Base-by-base conservation (phyloP, 2,888 invertebrate species). In the Polyploca ridens region DNA sequence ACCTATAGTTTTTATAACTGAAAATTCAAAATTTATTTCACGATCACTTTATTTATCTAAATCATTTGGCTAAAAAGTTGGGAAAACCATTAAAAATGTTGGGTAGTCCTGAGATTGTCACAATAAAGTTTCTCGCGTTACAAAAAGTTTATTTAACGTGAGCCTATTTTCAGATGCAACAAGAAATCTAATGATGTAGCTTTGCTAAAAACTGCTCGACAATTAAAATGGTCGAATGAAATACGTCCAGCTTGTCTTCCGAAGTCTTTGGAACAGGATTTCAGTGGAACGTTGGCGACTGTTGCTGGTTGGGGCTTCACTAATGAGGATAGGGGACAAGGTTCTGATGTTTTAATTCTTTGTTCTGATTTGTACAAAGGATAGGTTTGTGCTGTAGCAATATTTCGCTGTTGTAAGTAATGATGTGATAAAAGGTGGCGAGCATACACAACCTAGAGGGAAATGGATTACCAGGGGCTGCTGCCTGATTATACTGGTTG, bases 301-400 rank as follows among this genome's bases (percentile, higher is more conserved):
- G 97, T 97, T 0, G 97, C 97, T 33, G 98, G 98, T 7, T 98
- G 98, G 98, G 98, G 98, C 0, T 97, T 97, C 95, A 96, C 97
- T 0, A 93, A 96, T 71, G 98, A 98, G 86, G 95, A 97, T 78
- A 95, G 95, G 71, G 94, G 94, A 41, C 94, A 95, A 87, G 96
- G 97, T 95, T 82, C 82, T 83, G 58, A 7, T 27, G 19, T 44
- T 62, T 13, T 62, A 27, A 44, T 41, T 44, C 13, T 5, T 27
- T 13, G 6, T 33, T 10, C 5, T 41, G 19, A 8, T 33, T 49
- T 10, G n/a, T n/a, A 1, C 5, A 46, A n/a, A 46, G 5, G 4
- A n/a, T 1, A 5, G 10, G 46, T 46, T n/a, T n/a, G 7, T n/a
- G 14, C 1, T 27, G 2, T 27, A 27, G 27, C 27, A 27, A 27